Percentiles rank a stretch among this genome's conserved stretches.
Evolutionary conservation across 2,797 vertebrate genomes (phyloP).

Genomic region (Carcharodon carcharias): DNA sequence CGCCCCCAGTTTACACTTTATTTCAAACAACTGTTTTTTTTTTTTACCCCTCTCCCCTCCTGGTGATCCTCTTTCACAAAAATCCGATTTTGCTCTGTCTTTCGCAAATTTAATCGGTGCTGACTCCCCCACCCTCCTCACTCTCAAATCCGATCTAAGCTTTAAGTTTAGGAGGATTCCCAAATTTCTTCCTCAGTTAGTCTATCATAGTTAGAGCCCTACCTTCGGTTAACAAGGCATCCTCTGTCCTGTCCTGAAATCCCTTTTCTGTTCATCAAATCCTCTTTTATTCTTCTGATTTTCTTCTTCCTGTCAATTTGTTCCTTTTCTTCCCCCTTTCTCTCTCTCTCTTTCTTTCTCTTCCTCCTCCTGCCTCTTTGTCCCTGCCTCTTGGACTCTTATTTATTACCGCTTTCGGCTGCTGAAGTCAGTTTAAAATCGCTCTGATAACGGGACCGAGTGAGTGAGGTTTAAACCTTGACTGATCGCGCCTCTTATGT

Average conservation of each 20-base stretch:
- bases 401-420: neutral
- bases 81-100: neutral
- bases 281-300: neutral
- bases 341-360: neutral
- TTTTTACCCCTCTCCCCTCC: conserved; percentile 42
- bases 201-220: neutral
- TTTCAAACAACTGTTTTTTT: neutral
- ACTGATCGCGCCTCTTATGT: neutral
- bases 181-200: neutral
- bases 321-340: neutral
- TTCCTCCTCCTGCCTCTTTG: neutral
- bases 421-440: neutral
- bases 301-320: neutral
- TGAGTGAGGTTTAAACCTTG: neutral
- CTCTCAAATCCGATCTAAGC: neutral
- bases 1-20: neutral
- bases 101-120: neutral
- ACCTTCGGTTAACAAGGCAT: neutral
- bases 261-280: neutral
- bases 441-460: neutral
- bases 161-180: neutral
- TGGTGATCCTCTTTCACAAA: neutral
- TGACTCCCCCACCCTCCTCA: neutral
- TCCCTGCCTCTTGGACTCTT: neutral
- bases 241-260: neutral